Conservation (phyloP, 2,888 invertebrate genomes). For the Microplitis manilae region DNA sequence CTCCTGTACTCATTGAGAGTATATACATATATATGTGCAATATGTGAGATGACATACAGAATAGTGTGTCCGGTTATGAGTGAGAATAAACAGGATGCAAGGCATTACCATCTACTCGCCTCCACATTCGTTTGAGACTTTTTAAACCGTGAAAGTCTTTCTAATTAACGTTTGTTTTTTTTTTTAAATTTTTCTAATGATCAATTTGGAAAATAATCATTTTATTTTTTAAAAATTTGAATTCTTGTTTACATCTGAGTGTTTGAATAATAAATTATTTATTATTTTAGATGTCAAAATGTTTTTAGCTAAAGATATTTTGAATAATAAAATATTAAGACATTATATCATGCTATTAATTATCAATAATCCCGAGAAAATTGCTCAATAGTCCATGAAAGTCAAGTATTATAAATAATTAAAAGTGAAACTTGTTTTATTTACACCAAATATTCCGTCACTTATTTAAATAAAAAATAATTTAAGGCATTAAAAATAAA, state of each 20-base stretch:
- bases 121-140: slow-evolving; percentile 3
- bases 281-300: background rate
- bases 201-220: no score
- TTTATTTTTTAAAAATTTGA: no score
- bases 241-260: background rate
- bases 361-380: slow-evolving; percentile 6
- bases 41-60: slow-evolving; percentile 2
- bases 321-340: background rate
- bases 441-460: background rate
- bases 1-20: background rate
- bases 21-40: background rate
- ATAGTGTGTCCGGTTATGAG: slow-evolving; percentile 12
- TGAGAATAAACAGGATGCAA: slow-evolving; percentile 50
- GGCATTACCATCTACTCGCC: slow-evolving; percentile 17
- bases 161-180: background rate
- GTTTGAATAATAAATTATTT: background rate
- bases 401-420: background rate
- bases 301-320: background rate
- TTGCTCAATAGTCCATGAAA: slow-evolving; percentile 13
- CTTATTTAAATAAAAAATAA: background rate
- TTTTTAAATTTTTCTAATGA: background rate
- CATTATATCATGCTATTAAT: slow-evolving; percentile 2
- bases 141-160: slow-evolving; percentile 2
- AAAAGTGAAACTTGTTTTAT: slow-evolving; percentile 7
- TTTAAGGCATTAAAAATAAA: background rate